phyloP scores from a whole-genome alignment of 2,797 vertebrate genomes.

The Tamandua tetradactyla region DNA sequence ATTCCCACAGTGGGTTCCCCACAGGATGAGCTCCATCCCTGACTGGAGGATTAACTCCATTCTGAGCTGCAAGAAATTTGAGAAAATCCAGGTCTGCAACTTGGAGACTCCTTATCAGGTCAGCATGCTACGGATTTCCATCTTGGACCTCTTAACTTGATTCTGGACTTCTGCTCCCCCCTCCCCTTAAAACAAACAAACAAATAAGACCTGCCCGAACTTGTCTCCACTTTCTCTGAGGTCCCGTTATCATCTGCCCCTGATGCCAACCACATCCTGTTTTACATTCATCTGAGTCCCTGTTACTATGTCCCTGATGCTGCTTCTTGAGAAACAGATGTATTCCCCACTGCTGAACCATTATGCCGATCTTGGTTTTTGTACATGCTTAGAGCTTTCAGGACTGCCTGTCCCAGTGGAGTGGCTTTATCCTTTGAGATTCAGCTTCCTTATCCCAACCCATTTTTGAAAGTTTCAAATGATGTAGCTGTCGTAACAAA shows the following conservation, averaged over 20 bases:
- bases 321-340: neutral
- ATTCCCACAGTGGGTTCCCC: neutral
- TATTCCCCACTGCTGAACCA: neutral
- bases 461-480: constrained; percentile 14
- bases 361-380: neutral
- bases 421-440: neutral
- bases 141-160: neutral
- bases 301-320: neutral
- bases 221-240: neutral
- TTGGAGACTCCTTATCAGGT: neutral
- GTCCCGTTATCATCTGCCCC: neutral
- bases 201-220: neutral
- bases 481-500: neutral
- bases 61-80: neutral
- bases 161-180: neutral
- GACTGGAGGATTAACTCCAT: neutral
- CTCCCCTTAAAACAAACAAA: neutral
- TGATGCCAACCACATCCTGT: neutral
- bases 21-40: neutral
- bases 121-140: neutral
- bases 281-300: neutral
- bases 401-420: neutral
- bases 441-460: neutral
- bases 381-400: neutral
- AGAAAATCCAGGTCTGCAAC: neutral